Base-by-base conservation (phyloP, 1,140 invertebrate species). In the Phthorimaea operculella region DNA sequence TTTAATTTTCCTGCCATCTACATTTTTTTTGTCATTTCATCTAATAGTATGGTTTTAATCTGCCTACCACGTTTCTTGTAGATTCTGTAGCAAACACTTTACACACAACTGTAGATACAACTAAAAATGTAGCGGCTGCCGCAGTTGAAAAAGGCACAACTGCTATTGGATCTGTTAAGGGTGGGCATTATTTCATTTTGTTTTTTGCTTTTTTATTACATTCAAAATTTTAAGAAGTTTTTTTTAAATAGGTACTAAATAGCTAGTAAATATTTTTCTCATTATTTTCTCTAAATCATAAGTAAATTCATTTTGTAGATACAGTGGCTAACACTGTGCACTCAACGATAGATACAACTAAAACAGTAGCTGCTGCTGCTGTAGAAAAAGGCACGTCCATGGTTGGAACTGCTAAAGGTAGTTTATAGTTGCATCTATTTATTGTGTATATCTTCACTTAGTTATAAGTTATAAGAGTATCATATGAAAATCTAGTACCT, bases 71-170 rank as follows among this genome's bases (percentile, higher is more conserved):
- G n/a, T 28, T 49, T 12, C 33, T 39, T 66, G 62, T 71, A 68
- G 70, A 71, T 28, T 59, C 70, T 4, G 59, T 70, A 59, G 58
- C 59, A 34, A 68, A 53, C 48, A 72, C 70, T 15, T 55, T 71
- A 3, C 59, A 62, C 21, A 57, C 56, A 11, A 69, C 71, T 15
- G 64, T 81, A 60, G 76, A 78, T 58, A 66, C 63, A 0, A 79
- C 70, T 47, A 81, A 79, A 63, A 74, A 70, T 60, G 65, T 72
- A 16, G 71, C 74, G 45, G 51, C 64, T 33, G 66, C 64, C 5
- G 70, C 69, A 33, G 64, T 68, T 59, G 76, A 78, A 28, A 79
- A 75, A 55, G 61, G 76, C 16, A 55, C 64, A 42, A 60, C 69
- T 18, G 39, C 72, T 9, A 60, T 76, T 59, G 70, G 59, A 28